phyloP scores from a whole-genome alignment of 2,113 vertebrate species.

The Pycnonotus jocosus region DNA sequence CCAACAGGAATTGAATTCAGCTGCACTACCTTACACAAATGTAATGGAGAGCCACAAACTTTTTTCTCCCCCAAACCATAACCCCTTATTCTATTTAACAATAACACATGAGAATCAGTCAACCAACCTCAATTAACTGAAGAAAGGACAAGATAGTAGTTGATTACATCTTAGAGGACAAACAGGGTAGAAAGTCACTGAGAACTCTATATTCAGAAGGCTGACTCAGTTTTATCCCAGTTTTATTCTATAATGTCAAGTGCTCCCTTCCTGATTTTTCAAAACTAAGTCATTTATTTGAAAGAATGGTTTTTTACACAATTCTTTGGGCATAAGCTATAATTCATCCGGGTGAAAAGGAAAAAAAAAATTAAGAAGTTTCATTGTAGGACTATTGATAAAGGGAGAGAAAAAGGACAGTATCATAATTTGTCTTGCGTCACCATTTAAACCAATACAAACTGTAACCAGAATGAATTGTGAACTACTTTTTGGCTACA shows the following conservation, averaged over 20 bases:
- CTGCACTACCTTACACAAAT: background rate
- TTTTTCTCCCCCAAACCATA: background rate
- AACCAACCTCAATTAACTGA: background rate
- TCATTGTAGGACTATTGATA: background rate
- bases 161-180: background rate
- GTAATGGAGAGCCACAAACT: background rate
- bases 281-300: background rate
- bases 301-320: background rate
- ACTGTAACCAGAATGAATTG: background rate
- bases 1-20: background rate
- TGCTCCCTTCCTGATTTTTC: background rate
- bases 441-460: background rate
- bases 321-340: background rate
- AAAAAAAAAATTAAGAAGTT: background rate
- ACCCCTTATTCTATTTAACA: background rate
- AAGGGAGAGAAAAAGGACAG: background rate
- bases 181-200: background rate
- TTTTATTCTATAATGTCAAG: background rate
- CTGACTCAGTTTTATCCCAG: background rate
- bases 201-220: background rate
- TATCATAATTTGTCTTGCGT: background rate
- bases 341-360: background rate
- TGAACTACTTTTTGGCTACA: background rate
- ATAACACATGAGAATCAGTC: background rate
- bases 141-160: background rate